Percentiles rank a stretch among this genome's conserved stretches.
Conservation (phyloP, 2,797 vertebrate species). For the Malurus leucopterus region DNA sequence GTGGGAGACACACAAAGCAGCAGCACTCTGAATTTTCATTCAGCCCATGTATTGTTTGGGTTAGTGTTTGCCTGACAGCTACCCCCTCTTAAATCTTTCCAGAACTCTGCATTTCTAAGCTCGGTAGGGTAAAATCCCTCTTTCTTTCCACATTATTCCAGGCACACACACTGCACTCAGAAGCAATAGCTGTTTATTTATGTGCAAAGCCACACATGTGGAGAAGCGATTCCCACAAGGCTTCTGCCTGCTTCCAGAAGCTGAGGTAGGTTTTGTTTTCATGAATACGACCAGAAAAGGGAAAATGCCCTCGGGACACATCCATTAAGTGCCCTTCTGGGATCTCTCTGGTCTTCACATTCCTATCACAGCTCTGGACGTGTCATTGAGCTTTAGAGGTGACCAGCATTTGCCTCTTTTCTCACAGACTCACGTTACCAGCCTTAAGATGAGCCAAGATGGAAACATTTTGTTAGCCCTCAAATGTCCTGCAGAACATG, state of each 20-base stretch:
- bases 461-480: neutral
- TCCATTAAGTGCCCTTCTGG: neutral
- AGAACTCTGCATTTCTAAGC: slow-evolving; percentile 15
- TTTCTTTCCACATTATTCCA: slow-evolving; percentile 10
- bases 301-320: neutral
- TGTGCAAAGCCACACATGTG: slow-evolving; percentile 29
- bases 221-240: neutral
- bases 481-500: neutral
- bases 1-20: neutral
- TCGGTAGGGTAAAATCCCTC: neutral
- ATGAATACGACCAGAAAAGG: neutral
- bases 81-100: slow-evolving; percentile 8
- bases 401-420: neutral
- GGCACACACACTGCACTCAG: slow-evolving; percentile 19
- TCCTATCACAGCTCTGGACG: neutral
- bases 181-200: slow-evolving; percentile 47
- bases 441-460: neutral
- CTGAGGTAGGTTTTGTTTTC: neutral
- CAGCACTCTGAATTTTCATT: neutral
- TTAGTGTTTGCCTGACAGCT: slow-evolving; percentile 34
- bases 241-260: slow-evolving; percentile 3
- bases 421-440: neutral
- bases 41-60: slow-evolving; percentile 36
- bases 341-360: neutral
- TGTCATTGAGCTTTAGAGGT: neutral